Conservation (phyloP, 2,888 invertebrate species). For the Corbicula japonica region DNA sequence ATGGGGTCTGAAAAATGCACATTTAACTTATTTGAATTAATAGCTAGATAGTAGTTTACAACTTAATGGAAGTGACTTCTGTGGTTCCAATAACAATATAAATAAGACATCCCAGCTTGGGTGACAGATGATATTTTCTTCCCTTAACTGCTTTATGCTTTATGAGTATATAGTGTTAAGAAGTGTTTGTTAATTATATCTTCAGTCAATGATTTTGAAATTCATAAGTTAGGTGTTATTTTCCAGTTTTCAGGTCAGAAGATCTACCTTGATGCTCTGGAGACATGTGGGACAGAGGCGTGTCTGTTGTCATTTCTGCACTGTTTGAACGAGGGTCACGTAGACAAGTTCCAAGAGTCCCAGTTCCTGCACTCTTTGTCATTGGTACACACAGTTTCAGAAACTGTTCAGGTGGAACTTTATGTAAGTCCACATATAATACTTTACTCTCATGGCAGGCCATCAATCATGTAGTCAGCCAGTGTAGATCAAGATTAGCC, state of each 20-base stretch:
- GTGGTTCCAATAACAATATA: too few species aligned
- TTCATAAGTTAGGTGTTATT: neutral
- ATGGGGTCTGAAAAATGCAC: too few species aligned
- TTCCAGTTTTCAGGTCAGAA: neutral
- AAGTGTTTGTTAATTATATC: too few species aligned
- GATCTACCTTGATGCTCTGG: conserved; percentile 70
- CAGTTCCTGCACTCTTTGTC: conserved; percentile 57
- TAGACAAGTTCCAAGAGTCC: conserved; percentile 32
- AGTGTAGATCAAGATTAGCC: neutral
- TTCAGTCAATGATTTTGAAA: neutral
- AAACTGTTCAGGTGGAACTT: conserved; percentile 19
- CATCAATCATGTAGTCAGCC: neutral
- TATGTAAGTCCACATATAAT: conserved; percentile 25
- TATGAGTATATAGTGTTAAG: too few species aligned
- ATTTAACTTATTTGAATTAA: too few species aligned
- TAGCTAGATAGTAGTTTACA: too few species aligned
- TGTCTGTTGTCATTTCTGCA: conserved; percentile 65
- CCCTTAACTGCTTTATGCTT: too few species aligned
- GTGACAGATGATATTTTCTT: too few species aligned
- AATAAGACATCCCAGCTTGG: too few species aligned
- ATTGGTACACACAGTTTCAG: conserved; percentile 14
- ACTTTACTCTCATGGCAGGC: conserved; percentile 4
- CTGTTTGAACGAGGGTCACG: conserved; percentile 52
- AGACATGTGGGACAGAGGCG: conserved; percentile 70
- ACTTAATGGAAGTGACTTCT: too few species aligned